Conservation (phyloP, 1,140 invertebrate genomes). For the Pseudomyrmex pallidus region DNA sequence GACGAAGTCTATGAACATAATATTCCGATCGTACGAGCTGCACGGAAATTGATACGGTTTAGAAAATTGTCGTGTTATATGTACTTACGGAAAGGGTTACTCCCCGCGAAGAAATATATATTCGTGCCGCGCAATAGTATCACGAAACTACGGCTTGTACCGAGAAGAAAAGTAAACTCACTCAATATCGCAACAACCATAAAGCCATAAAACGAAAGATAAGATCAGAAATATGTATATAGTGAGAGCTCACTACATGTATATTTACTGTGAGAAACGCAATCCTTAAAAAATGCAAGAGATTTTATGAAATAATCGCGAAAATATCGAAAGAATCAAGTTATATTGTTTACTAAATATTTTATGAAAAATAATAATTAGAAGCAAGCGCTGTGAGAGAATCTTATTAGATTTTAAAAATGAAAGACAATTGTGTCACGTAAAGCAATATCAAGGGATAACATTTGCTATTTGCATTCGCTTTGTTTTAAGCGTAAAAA, state of each 20-base stretch:
- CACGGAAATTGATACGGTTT: constrained; percentile 37
- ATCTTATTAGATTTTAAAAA: neutral
- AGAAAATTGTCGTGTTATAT: constrained; percentile 19
- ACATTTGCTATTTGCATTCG: too few species aligned
- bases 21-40: neutral
- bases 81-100: constrained; percentile 10
- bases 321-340: too few species aligned
- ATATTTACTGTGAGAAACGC: too few species aligned
- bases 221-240: neutral
- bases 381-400: too few species aligned
- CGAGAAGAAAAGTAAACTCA: neutral
- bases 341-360: too few species aligned
- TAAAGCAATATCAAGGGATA: constrained; percentile 1
- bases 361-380: too few species aligned
- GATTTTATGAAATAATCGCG: too few species aligned
- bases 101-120: neutral
- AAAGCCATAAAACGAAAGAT: neutral
- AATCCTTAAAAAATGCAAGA: neutral
- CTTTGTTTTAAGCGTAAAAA: constrained; percentile 22
- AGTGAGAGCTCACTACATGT: neutral
- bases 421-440: neutral
- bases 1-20: neutral
- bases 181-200: neutral
- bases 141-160: neutral
- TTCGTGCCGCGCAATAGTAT: neutral